Evolutionary conservation across 2,113 vertebrate species (phyloP).

Genomic region (Seriola rivoliana): DNA sequence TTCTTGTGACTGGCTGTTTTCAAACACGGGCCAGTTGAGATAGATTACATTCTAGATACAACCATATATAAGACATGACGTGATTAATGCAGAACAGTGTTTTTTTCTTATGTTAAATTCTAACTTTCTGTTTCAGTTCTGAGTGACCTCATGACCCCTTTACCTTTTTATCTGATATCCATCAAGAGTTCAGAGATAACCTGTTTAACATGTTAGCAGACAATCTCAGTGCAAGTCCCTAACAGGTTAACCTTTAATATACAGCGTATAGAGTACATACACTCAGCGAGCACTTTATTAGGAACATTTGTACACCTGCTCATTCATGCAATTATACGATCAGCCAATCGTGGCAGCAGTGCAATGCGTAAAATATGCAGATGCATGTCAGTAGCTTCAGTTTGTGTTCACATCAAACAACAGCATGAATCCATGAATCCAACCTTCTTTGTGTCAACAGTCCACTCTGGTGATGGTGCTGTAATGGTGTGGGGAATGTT

Average conservation of each 20-base stretch:
- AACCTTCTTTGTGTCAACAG: too few relatives aligned
- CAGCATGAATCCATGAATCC: too few relatives aligned
- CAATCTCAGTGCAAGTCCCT: background rate
- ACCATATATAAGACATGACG: background rate
- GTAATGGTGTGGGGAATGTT: too few relatives aligned
- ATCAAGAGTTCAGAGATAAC: background rate
- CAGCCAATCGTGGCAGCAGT: too few relatives aligned
- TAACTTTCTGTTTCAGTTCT: background rate
- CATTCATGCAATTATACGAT: too few relatives aligned
- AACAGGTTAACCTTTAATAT: background rate
- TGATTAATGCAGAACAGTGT: background rate
- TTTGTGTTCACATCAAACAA: too few relatives aligned
- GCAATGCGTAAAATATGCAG: too few relatives aligned
- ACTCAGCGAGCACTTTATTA: background rate
- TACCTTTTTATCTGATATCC: background rate
- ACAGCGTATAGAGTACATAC: too few relatives aligned
- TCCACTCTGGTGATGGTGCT: too few relatives aligned
- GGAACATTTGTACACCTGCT: background rate
- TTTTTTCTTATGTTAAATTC: background rate
- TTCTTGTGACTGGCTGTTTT: background rate
- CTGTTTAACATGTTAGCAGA: background rate
- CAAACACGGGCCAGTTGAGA: constrained; percentile 9
- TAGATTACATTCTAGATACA: constrained; percentile 18
- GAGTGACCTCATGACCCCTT: background rate
- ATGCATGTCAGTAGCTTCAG: too few relatives aligned